These are phyloP conservation scores for Pseudachorutes palmiensis DNA, from an alignment of 1,140 invertebrate species.

Conservation along the genomic window DNA sequence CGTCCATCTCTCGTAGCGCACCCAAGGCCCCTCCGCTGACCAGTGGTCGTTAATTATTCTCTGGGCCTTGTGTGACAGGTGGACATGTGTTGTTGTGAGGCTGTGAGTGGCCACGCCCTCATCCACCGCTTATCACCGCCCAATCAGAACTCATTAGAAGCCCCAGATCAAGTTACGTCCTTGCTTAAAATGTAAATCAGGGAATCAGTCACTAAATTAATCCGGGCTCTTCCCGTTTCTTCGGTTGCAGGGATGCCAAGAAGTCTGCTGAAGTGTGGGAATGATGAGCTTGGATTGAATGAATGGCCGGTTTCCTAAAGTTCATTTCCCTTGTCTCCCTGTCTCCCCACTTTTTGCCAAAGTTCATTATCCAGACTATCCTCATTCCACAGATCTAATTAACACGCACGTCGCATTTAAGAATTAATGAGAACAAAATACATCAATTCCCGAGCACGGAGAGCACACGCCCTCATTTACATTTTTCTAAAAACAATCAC, in stretches of 20 bases:
- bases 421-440: slow-evolving; percentile 3
- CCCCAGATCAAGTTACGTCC: neutral
- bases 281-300: too few species aligned
- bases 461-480: neutral
- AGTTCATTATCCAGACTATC: slow-evolving; percentile 1
- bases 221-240: too few species aligned
- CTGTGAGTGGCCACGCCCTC: neutral
- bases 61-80: neutral
- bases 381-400: neutral
- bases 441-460: neutral
- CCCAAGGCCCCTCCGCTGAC: neutral
- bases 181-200: neutral
- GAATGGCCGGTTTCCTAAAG: too few species aligned
- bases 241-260: too few species aligned
- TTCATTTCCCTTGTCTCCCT: too few species aligned
- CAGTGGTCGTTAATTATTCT: neutral
- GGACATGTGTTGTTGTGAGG: neutral
- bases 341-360: neutral
- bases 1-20: too few species aligned
- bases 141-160: slow-evolving; percentile 4
- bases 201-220: too few species aligned
- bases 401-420: neutral
- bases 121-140: neutral
- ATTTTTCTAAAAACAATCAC: neutral
- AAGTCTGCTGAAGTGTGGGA: too few species aligned